These are phyloP conservation scores for Oligia fasciuncula DNA, from an alignment of 2,888 invertebrate genomes.

Conservation along the genomic window DNA sequence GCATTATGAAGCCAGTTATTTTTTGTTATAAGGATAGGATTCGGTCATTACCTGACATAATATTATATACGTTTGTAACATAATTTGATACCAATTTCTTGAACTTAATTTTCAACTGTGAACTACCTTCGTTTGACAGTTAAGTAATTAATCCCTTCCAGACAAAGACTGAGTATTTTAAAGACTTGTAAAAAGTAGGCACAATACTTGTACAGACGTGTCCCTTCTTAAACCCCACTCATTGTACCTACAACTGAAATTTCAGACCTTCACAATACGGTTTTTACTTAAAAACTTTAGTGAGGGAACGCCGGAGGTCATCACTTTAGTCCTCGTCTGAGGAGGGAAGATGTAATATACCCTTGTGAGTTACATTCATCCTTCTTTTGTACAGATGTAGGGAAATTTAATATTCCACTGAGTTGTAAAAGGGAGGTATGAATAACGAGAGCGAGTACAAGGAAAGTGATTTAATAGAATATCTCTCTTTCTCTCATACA, in stretches of 20 bases:
- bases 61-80: neutral
- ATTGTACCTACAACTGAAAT: slow-evolving; percentile 9
- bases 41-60: neutral
- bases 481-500: neutral
- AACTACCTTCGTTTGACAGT: neutral
- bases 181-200: slow-evolving; percentile 3
- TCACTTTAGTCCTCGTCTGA: slow-evolving; percentile 21
- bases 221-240: slow-evolving; percentile 2
- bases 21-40: neutral
- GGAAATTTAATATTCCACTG: slow-evolving; percentile 18
- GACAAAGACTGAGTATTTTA: neutral
- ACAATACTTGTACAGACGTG: neutral
- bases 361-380: slow-evolving; percentile 16
- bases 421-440: neutral
- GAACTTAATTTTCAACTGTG: too few relatives aligned
- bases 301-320: slow-evolving; percentile 21
- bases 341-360: slow-evolving; percentile 29
- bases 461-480: neutral
- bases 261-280: slow-evolving; percentile 8
- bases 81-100: neutral
- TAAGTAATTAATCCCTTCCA: neutral
- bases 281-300: slow-evolving; percentile 34
- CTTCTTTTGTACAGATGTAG: slow-evolving; percentile 19
- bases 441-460: neutral
- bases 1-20: neutral